phyloP scores from a whole-genome alignment of 2,113 vertebrate genomes.

The Gopherus evgoodei region DNA sequence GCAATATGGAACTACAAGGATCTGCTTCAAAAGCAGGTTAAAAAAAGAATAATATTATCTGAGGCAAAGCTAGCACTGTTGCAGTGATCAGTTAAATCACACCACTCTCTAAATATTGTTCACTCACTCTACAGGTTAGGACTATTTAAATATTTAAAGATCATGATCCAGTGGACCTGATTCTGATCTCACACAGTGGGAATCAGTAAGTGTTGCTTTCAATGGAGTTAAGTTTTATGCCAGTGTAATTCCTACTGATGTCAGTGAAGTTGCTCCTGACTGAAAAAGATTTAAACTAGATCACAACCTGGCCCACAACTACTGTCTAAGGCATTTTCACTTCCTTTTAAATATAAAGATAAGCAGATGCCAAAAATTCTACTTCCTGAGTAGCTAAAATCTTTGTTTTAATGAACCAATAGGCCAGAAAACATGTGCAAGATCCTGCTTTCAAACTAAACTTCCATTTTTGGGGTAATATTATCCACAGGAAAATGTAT shows the following conservation, averaged over 20 bases:
- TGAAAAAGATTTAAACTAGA: too few relatives aligned
- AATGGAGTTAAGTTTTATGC: too few relatives aligned
- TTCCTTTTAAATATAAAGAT: background rate
- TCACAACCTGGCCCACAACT: background rate
- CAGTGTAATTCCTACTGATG: too few relatives aligned
- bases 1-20: background rate
- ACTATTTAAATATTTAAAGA: background rate
- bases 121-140: background rate
- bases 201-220: background rate
- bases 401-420: background rate
- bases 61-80: conserved; percentile 31
- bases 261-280: background rate
- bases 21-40: conserved; percentile 18
- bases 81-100: conserved; percentile 32
- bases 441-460: background rate
- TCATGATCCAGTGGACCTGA: background rate
- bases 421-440: background rate
- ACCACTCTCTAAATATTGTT: background rate
- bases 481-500: accelerated
- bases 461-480: background rate
- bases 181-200: background rate
- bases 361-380: background rate
- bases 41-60: conserved; percentile 13
- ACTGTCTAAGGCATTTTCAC: background rate
- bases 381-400: background rate